Percentiles rank a stretch among this genome's conserved stretches.
phyloP scores from a whole-genome alignment of 2,888 invertebrate genomes.

The Agrochola litura region DNA sequence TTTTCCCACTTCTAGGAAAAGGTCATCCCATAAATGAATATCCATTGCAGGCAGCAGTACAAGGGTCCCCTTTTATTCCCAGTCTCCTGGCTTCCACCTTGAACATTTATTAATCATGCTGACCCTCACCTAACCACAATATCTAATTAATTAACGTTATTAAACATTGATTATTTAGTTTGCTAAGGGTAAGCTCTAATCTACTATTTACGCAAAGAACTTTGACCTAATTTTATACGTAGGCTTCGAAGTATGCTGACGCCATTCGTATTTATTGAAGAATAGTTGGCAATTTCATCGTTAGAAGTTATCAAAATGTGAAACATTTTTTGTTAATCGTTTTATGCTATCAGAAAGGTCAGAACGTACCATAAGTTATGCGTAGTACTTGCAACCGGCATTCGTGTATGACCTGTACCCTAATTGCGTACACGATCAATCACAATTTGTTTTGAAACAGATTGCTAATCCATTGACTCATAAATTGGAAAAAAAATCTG shows the following conservation, averaged over 20 bases:
- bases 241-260: background rate
- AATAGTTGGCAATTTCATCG: background rate
- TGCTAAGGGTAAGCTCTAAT: background rate
- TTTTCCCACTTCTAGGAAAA: background rate
- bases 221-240: background rate
- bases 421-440: no score
- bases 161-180: background rate
- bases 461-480: no score
- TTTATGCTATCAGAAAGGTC: background rate
- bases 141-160: background rate
- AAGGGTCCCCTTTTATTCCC: background rate
- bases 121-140: constrained; percentile 2
- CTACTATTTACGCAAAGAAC: background rate
- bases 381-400: background rate
- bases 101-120: background rate
- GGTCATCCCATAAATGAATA: background rate
- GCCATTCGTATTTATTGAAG: background rate
- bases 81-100: background rate
- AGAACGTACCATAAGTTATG: no score
- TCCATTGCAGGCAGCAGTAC: no score
- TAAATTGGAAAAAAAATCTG: no score
- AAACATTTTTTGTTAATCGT: background rate
- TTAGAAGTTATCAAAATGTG: background rate
- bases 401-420: no score
- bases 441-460: no score